These are phyloP conservation scores for Danaus plexippus DNA, from an alignment of 1,140 invertebrate genomes.

Conservation along the genomic window DNA sequence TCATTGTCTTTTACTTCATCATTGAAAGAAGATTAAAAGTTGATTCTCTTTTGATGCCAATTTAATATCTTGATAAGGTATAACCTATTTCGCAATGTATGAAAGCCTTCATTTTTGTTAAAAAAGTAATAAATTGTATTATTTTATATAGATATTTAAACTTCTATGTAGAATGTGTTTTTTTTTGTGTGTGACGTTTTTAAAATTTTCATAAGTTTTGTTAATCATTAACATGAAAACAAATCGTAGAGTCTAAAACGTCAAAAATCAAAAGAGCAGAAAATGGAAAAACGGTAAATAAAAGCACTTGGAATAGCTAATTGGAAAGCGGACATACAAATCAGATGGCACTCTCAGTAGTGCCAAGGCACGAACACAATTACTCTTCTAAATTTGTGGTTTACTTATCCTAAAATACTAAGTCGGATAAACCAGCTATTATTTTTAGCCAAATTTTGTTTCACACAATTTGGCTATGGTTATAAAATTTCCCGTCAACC, in stretches of 20 bases:
- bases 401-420: slow-evolving; percentile 14
- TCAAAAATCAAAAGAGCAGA: slow-evolving; percentile 21
- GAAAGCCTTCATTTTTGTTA: background rate
- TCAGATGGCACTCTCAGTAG: slow-evolving; percentile 21
- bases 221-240: background rate
- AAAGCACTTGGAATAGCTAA: slow-evolving; percentile 30
- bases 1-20: too few relatives aligned
- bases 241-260: slow-evolving; percentile 7
- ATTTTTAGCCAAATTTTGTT: too few relatives aligned
- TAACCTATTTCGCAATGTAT: background rate
- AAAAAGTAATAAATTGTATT: background rate
- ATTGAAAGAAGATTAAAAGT: too few relatives aligned
- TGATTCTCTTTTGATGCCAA: too few relatives aligned
- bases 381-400: slow-evolving; percentile 29
- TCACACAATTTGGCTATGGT: too few relatives aligned
- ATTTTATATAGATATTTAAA: background rate
- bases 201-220: too few relatives aligned
- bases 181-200: background rate
- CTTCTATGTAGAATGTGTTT: background rate
- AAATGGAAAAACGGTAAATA: slow-evolving; percentile 31
- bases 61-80: too few relatives aligned
- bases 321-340: slow-evolving; percentile 33
- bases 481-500: too few relatives aligned
- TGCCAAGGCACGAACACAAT: slow-evolving; percentile 32
- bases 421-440: background rate